Conservation (phyloP, 2,888 invertebrate species). For the Caenorhabditis virilis region DNA sequence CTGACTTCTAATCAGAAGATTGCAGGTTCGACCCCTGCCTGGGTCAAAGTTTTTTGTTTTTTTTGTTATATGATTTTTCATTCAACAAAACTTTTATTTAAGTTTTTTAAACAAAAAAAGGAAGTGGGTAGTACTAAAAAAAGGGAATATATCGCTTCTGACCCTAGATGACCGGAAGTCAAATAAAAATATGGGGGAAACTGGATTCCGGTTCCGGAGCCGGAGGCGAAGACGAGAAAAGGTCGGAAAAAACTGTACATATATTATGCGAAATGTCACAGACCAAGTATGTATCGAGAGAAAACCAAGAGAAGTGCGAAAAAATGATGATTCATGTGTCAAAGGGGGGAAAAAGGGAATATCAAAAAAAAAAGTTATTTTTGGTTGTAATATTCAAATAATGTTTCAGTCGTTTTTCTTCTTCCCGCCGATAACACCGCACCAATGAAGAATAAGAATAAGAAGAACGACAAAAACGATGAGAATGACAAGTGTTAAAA, state of each 20-base stretch:
- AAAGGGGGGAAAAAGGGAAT: background rate
- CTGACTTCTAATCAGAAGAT: constrained; percentile 67
- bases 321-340: background rate
- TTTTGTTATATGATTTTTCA: constrained; percentile 1
- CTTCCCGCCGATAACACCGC: constrained; percentile 37
- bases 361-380: no score
- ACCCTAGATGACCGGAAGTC: no score
- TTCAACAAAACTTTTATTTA: no score
- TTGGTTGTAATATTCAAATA: no score
- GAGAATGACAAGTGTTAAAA: constrained; percentile 37
- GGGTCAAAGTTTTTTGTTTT: no score
- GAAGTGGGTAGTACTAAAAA: no score
- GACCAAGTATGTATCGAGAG: background rate
- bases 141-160: no score
- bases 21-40: constrained; percentile 59
- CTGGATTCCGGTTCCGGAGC: no score
- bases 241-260: no score
- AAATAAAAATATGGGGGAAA: no score
- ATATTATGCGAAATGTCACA: no score
- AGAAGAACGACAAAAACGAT: constrained; percentile 30
- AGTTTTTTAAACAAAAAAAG: background rate
- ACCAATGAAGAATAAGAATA: constrained; percentile 36
- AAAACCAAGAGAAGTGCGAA: background rate
- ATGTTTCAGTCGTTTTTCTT: constrained; percentile 18
- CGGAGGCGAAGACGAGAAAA: no score